phyloP scores from a whole-genome alignment of 2,797 vertebrate genomes.

The Neostethus bicornis region DNA sequence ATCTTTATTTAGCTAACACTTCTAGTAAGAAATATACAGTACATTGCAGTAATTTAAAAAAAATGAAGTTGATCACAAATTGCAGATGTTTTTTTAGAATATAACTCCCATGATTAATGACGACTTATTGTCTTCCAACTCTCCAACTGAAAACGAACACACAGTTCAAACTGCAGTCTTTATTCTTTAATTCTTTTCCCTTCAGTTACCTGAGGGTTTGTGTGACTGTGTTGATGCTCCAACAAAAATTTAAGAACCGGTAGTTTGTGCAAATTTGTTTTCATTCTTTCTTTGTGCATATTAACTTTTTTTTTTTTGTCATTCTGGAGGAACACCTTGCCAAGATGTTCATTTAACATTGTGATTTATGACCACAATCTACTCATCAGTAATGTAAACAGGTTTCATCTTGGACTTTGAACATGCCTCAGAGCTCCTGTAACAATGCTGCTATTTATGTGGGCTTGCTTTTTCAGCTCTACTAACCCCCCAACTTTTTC shows the following conservation, averaged over 20 bases:
- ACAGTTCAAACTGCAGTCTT: no score
- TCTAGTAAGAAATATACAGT: no score
- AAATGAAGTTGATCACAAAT: no score
- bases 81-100: no score
- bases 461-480: constrained; percentile 26
- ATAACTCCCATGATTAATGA: no score
- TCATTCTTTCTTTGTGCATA: constrained; percentile 24
- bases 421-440: constrained; percentile 32
- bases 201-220: constrained; percentile 12
- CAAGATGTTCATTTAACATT: constrained; percentile 58
- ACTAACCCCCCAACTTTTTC: constrained; percentile 36
- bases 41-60: no score
- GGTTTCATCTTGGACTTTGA: constrained; percentile 45
- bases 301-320: constrained; percentile 36
- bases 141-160: no score
- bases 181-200: no score
- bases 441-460: constrained; percentile 53
- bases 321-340: constrained; percentile 65
- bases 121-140: no score
- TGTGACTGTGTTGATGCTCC: constrained; percentile 41
- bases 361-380: constrained; percentile 47
- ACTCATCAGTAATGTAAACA: constrained; percentile 47
- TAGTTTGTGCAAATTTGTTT: constrained; percentile 28
- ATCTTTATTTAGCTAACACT: no score
- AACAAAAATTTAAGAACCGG: constrained; percentile 34